A percentile compares a stretch with the other conserved stretches of the same genome.
Conservation (phyloP, 2,888 invertebrate genomes). For the Cyaniris semiargus region DNA sequence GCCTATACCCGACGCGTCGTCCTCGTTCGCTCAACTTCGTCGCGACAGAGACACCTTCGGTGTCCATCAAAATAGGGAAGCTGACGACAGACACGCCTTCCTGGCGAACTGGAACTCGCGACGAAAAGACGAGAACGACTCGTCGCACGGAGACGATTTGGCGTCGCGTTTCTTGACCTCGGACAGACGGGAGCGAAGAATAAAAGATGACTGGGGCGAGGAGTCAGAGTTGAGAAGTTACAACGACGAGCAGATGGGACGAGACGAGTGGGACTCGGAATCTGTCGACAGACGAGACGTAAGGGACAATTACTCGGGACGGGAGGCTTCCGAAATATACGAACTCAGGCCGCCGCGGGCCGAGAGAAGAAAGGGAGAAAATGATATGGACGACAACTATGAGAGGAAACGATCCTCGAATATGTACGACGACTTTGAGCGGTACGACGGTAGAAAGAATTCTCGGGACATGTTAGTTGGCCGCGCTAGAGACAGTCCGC, state of each 20-base stretch:
- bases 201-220: slow-evolving; percentile 70
- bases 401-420: slow-evolving; percentile 66
- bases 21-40: slow-evolving; percentile 83
- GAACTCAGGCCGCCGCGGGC: slow-evolving; percentile 67
- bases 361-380: slow-evolving; percentile 65
- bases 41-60: slow-evolving; percentile 87
- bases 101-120: slow-evolving; percentile 76
- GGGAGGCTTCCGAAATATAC: slow-evolving; percentile 73
- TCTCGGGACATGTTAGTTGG: slow-evolving; percentile 76
- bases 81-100: slow-evolving; percentile 77
- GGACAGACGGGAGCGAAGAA: slow-evolving; percentile 61
- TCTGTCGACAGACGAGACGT: slow-evolving; percentile 63
- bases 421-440: slow-evolving; percentile 70
- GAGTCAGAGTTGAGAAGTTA: slow-evolving; percentile 65
- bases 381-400: slow-evolving; percentile 59
- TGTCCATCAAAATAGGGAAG: slow-evolving; percentile 84
- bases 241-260: slow-evolving; percentile 58
- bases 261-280: slow-evolving; percentile 76
- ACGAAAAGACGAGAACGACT: slow-evolving; percentile 66
- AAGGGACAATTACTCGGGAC: slow-evolving; percentile 65
- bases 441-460: slow-evolving; percentile 74
- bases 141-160: slow-evolving; percentile 62
- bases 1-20: slow-evolving; percentile 82
- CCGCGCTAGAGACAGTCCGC: slow-evolving; percentile 67
- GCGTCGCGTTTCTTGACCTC: slow-evolving; percentile 70